Percentiles rank a stretch among this genome's conserved stretches.
phyloP scores from a whole-genome alignment of 2,113 vertebrate genomes.

The Macquaria ambigua region DNA sequence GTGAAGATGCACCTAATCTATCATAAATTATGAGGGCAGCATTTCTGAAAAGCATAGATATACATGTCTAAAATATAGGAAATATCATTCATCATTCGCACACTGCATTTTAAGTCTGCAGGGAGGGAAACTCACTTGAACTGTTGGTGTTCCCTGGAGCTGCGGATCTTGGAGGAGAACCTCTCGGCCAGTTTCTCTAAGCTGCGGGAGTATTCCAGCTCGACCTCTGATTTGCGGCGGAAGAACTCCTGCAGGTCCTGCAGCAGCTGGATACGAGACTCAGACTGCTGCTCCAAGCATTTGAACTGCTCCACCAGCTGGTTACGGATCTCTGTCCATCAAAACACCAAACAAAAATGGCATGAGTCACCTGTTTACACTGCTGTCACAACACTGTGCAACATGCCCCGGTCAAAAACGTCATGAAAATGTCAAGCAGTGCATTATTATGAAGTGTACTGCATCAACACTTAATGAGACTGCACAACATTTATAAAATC shows the following conservation, averaged over 20 bases:
- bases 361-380: constrained; percentile 26
- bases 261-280: constrained; percentile 96
- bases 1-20: neutral
- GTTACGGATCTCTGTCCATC: constrained; percentile 92
- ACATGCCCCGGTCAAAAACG: neutral
- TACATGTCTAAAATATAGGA: neutral
- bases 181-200: constrained; percentile 97
- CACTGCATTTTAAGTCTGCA: neutral
- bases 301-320: constrained; percentile 99
- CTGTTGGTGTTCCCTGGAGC: constrained; percentile 95
- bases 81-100: no score
- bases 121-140: constrained; percentile 90
- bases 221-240: constrained; percentile 96
- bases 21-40: neutral
- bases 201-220: constrained; percentile 97
- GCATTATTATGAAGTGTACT: neutral
- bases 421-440: neutral
- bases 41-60: constrained; percentile 6
- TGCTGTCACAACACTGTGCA: neutral
- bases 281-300: constrained; percentile 98
- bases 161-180: constrained; percentile 98
- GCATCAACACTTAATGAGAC: neutral
- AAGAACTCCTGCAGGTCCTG: constrained; percentile 99
- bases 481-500: neutral
- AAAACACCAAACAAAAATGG: constrained; percentile 36